phyloP scores from a whole-genome alignment of 2,113 vertebrate species.

The Ictalurus furcatus region DNA sequence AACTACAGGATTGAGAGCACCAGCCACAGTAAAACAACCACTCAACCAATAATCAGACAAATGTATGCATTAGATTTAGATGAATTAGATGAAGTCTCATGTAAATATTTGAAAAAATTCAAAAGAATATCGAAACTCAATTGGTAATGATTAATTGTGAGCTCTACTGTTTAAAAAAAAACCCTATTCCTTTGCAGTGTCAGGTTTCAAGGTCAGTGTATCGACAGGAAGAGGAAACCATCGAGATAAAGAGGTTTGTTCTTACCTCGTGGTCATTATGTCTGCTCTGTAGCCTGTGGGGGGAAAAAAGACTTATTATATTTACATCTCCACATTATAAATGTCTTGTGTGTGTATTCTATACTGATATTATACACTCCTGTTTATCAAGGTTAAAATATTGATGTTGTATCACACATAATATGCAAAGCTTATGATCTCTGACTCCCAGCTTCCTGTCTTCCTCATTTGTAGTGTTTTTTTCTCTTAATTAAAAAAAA shows the following conservation, averaged over 20 bases:
- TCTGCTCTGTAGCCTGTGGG: conserved; percentile 53
- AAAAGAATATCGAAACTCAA: background rate
- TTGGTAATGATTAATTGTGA: background rate
- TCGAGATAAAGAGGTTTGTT: background rate
- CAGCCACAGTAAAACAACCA: background rate
- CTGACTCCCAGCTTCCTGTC: background rate
- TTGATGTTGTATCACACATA: background rate
- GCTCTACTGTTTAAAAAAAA: background rate
- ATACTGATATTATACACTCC: background rate
- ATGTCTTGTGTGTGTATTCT: background rate
- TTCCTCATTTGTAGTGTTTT: background rate
- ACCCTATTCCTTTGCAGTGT: background rate
- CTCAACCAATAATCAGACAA: background rate
- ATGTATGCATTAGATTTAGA: background rate
- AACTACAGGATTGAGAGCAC: background rate
- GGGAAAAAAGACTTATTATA: conserved; percentile 3
- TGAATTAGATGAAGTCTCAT: background rate
- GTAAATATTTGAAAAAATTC: background rate
- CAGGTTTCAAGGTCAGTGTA: background rate
- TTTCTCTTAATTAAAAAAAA: too few species aligned
- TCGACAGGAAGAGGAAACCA: background rate
- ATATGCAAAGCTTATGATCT: background rate
- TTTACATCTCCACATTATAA: background rate
- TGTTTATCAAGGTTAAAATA: background rate
- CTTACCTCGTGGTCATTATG: conserved; percentile 55